phyloP scores from a whole-genome alignment of 2,113 vertebrate species.

The Aptenodytes patagonicus region DNA sequence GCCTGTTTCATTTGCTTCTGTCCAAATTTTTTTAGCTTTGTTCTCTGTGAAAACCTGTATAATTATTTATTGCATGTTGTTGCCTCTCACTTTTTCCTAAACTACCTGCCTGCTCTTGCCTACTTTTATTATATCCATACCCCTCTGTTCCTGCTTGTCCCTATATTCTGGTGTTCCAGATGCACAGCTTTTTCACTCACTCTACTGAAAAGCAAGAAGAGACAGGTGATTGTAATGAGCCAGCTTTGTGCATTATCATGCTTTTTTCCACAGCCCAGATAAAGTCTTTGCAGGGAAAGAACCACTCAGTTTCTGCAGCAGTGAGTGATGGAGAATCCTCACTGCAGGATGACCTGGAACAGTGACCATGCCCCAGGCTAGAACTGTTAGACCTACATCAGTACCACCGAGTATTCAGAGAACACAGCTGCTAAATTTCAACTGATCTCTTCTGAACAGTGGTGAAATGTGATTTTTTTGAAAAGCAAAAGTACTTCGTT shows the following conservation, averaged over 20 bases:
- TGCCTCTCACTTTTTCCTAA: background rate
- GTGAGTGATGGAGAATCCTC: background rate
- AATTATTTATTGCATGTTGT: background rate
- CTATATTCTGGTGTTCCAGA: background rate
- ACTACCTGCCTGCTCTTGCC: background rate
- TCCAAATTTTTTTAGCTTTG: background rate
- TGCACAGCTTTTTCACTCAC: background rate
- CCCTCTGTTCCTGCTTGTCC: background rate
- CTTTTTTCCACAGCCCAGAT: background rate
- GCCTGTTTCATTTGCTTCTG: background rate
- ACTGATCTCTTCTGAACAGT: background rate
- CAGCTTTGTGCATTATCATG: background rate
- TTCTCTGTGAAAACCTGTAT: background rate
- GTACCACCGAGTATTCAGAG: background rate
- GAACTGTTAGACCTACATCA: background rate
- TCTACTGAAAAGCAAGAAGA: background rate
- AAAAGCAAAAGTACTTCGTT: background rate
- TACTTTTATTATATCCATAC: background rate
- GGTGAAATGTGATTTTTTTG: background rate
- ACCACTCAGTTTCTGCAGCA: background rate
- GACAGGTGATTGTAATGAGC: background rate
- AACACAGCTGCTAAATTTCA: background rate
- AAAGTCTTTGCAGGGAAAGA: background rate
- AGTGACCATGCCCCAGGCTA: background rate
- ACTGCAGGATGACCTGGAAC: background rate